A percentile compares a stretch with the other conserved stretches of the same genome.
phyloP scores from a whole-genome alignment of 2,797 vertebrate species.

The Trachops cirrhosus region DNA sequence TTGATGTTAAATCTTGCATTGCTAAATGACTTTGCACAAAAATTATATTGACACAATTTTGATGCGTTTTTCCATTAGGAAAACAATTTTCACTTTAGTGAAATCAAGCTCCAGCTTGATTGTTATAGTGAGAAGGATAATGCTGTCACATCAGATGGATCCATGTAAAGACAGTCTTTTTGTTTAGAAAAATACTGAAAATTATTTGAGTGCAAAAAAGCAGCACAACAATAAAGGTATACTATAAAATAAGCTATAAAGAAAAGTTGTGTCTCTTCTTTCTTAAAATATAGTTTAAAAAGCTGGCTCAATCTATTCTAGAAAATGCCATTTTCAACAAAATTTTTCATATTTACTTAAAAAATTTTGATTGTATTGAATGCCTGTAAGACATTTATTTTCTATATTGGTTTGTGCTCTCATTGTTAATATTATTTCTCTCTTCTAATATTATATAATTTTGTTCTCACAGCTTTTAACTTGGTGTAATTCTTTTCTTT shows the following conservation, averaged over 20 bases:
- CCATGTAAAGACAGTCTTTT: conserved; percentile 38
- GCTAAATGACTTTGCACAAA: conserved; percentile 56
- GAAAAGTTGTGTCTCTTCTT: neutral
- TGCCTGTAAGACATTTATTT: neutral
- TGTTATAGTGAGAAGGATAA: conserved; percentile 50
- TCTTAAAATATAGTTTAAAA: conserved; percentile 29
- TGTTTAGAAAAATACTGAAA: conserved; percentile 43
- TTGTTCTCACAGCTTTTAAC: neutral
- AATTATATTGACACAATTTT: conserved; percentile 60
- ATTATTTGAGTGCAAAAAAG: conserved; percentile 41
- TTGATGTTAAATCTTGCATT: conserved; percentile 6
- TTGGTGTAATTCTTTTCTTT: neutral
- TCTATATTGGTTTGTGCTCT: neutral
- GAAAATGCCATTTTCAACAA: neutral
- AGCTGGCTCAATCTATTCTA: neutral
- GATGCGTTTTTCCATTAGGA: conserved; percentile 59
- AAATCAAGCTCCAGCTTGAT: conserved; percentile 68
- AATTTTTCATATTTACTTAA: neutral
- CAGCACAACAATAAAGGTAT: neutral
- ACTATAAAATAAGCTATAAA: neutral
- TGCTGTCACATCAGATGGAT: conserved; percentile 38
- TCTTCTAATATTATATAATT: neutral
- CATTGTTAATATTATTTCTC: neutral
- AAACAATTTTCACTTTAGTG: conserved; percentile 64
- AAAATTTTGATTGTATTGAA: neutral